phyloP scores from a whole-genome alignment of 2,797 vertebrate genomes.

The Brachyrhaphis roseni region DNA sequence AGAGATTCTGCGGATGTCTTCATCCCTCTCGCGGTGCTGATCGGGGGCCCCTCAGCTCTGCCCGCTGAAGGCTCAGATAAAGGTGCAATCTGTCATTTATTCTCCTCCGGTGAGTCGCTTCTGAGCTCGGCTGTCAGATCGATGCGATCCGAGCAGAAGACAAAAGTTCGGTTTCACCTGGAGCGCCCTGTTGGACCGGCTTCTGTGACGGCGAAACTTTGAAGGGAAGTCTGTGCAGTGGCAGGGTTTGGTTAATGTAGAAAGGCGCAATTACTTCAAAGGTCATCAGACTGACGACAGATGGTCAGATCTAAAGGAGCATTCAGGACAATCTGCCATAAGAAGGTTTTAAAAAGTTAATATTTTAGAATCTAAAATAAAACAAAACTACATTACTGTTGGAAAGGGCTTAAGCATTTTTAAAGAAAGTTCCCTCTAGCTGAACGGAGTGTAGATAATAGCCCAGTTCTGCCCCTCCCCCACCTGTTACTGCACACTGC shows the following conservation, averaged over 20 bases:
- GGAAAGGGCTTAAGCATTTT: not conserved
- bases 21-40: constrained; percentile 69
- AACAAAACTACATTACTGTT: not conserved
- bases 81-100: constrained; percentile 76
- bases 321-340: not conserved
- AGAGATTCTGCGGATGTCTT: constrained; percentile 80
- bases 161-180: constrained; percentile 41
- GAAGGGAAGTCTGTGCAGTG: constrained; percentile 8
- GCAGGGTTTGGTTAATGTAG: constrained; percentile 1
- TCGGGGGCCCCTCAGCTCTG: constrained; percentile 60
- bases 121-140: constrained; percentile 54
- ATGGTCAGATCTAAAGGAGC: not conserved
- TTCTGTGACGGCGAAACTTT: constrained; percentile 9
- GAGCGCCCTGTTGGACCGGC: constrained; percentile 20
- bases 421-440: not conserved
- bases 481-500: not conserved
- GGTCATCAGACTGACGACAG: constrained; percentile 18
- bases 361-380: not conserved
- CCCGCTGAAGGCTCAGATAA: constrained; percentile 71
- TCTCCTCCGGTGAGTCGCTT: constrained; percentile 58
- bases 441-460: not conserved
- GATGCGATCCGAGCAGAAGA: constrained; percentile 37
- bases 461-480: not conserved
- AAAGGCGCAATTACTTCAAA: constrained; percentile 20
- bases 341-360: not conserved